Evolutionary conservation across 2,888 invertebrate species (phyloP), one percentile per base, ranked within the genome.

Genomic region (Nomada fucata): DNA sequence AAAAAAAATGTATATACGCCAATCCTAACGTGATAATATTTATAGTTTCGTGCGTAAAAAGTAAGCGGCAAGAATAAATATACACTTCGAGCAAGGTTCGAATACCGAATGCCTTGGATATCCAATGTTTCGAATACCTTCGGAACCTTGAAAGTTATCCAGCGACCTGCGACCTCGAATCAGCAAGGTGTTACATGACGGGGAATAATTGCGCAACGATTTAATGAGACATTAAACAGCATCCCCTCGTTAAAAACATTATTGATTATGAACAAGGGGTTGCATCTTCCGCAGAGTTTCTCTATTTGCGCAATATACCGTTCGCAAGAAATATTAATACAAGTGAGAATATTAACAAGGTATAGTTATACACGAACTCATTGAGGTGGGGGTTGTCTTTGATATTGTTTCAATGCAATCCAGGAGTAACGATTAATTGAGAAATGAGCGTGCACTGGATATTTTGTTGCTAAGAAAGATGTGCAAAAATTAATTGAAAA

Each of bases 51-150:
- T 65, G 80, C 63, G 86, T 86, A 86, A 87, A 86, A 87, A 86
- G 87, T 87, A 83, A 84, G 79, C 84, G 74, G 71, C 69, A 20
- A 71, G 84, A 84, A 86, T 81, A 87, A 87, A 87, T 86, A 86
- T 82, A 87, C 87, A 87, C 73, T 63, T 65, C 59, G 74, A 13
- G 77, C 36, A 77, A 69, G 67, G 63, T 73, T 85, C 29, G 78
- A 74, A 73, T 71, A 76, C 64, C 73, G 73, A 53, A 74, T 72
- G 79, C 63, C 71, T 76, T 47, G 82, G 36, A 65, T 82, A 78
- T 57, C 60, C 23, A 67, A 75, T 52, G 72, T 71, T 64, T 75
- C 36, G 74, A 55, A 69, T 78, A 83, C 75, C 71, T 72, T 55
- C 20, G 65, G 11, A 75, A 57, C 64, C 63, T 75, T 57, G 68